A percentile compares a stretch with the other conserved stretches of the same genome.
These are phyloP conservation scores for Drosophila yooni DNA, from an alignment of 2,888 invertebrate genomes.

Conservation along the genomic window DNA sequence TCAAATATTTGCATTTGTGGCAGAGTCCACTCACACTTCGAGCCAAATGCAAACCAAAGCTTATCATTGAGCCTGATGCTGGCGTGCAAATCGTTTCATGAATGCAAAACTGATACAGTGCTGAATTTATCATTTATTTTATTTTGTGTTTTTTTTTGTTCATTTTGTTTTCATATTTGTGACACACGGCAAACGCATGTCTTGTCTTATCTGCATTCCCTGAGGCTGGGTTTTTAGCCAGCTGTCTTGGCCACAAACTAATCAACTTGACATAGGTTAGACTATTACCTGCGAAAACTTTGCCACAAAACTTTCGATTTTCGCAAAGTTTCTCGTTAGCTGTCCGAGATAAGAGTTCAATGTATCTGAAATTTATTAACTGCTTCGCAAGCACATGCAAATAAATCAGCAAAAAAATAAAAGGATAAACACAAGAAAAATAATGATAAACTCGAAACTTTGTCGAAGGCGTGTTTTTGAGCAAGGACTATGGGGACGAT, in stretches of 20 bases:
- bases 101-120: constrained; percentile 31
- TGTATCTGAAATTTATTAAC: constrained; percentile 76
- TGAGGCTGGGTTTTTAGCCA: constrained; percentile 21
- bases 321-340: constrained; percentile 44
- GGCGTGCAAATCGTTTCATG: constrained; percentile 58
- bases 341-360: constrained; percentile 57
- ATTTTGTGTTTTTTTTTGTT: not conserved
- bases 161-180: constrained; percentile 44
- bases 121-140: not conserved
- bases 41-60: not conserved
- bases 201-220: constrained; percentile 37
- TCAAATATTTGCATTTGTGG: constrained; percentile 73
- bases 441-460: constrained; percentile 49
- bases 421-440: constrained; percentile 14
- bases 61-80: constrained; percentile 31
- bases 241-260: constrained; percentile 61
- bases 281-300: constrained; percentile 45
- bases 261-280: constrained; percentile 74
- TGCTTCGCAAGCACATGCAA: constrained; percentile 61
- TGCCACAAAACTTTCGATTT: constrained; percentile 63
- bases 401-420: constrained; percentile 66
- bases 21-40: constrained; percentile 4
- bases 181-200: constrained; percentile 59
- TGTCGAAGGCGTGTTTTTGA: constrained; percentile 42
- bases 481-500: constrained; percentile 39